phyloP scores from a whole-genome alignment of 2,888 invertebrate species.

The Lasioglossum zephyrum region DNA sequence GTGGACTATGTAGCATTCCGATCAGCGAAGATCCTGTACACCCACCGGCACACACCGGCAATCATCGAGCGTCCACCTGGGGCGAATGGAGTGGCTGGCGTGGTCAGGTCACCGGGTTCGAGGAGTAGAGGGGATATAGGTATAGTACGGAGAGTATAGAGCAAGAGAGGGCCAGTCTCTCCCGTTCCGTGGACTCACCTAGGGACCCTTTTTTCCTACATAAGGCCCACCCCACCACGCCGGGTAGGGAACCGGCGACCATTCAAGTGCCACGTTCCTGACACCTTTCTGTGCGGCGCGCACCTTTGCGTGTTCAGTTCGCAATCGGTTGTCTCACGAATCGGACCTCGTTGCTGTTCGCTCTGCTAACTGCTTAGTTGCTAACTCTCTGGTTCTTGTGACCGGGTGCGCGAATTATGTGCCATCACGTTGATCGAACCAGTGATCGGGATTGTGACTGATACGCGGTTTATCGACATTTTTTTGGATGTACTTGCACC shows the following conservation, averaged over 20 bases:
- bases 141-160: constrained; percentile 41
- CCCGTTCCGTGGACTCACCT: constrained; percentile 71
- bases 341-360: not conserved
- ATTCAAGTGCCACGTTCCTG: constrained; percentile 72
- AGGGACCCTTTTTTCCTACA: constrained; percentile 78
- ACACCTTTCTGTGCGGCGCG: constrained; percentile 49
- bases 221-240: constrained; percentile 82
- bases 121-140: constrained; percentile 30
- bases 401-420: constrained; percentile 48
- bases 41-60: constrained; percentile 42
- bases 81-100: constrained; percentile 61
- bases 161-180: constrained; percentile 62
- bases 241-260: constrained; percentile 79
- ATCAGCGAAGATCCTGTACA: constrained; percentile 30
- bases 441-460: constrained; percentile 60
- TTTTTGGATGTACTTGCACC: constrained; percentile 65
- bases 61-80: constrained; percentile 56
- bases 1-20: constrained; percentile 26
- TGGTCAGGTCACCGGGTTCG: constrained; percentile 68
- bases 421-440: constrained; percentile 17
- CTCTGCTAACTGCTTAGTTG: not conserved
- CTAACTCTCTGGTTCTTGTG: not conserved
- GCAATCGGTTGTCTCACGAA: not conserved
- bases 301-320: constrained; percentile 19
- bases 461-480: constrained; percentile 12